Evolutionary conservation across 1,140 invertebrate genomes (phyloP), one percentile per base, ranked within the genome.

Genomic region (Eriosoma lanigerum): DNA sequence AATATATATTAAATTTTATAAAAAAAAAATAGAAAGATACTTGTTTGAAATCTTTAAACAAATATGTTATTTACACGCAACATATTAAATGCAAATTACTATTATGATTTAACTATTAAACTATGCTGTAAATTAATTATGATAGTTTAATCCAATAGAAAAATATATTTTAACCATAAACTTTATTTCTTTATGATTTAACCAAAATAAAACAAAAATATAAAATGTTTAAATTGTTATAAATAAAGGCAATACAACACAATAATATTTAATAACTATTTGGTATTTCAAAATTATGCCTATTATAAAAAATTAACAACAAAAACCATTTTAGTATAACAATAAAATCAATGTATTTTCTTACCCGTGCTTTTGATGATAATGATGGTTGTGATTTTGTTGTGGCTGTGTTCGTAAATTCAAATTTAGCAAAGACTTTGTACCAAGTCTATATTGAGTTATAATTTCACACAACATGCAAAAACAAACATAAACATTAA

Each of bases 371-470:
- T 88, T 88, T 81, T 88, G 84, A 84, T 86, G 81, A 70, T 70
- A 70, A 50, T 82, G 81, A 64, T 70, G 68, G 19, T 78, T 66
- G 64, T 82, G 82, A 68, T 83, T 82, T 81, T 84, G 83, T n/a
- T 66, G 82, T 82, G 86, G 85, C 83, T 86, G 85, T 76, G 86
- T 84, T 70, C 86, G 86, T 86, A 88, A 88, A 85, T 88, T 87
- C 83, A 89, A 87, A 85, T 89, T 89, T 87, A 89, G 87, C 85
- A 89, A 84, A 82, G 88, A 89, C 85, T 88, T 89, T 85, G 88
- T 88, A 73, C 88, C 83, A 86, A 85, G 87, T 85, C 85, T 88
- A 88, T 83, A 88, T 15, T 88, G 85, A 85, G 15, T 78, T 46
- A 78, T 29, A 78, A 58, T 10, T 78, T 52, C 86, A 84, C 83